A percentile compares a stretch with the other conserved stretches of the same genome.
These are phyloP conservation scores for Cyclina sinensis DNA, from an alignment of 1,140 invertebrate species.

Conservation along the genomic window DNA sequence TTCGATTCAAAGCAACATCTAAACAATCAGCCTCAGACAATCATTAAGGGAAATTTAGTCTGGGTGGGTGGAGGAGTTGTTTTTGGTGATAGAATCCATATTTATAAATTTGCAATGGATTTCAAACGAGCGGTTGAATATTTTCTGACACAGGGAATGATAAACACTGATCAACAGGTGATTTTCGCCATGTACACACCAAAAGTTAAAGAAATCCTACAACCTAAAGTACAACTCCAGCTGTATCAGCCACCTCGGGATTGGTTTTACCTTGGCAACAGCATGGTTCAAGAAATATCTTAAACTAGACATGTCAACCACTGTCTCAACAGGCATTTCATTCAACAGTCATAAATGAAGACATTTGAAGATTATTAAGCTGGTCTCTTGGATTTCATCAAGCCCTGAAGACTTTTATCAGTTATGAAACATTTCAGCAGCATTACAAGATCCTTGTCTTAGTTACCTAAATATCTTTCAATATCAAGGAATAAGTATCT, in stretches of 20 bases:
- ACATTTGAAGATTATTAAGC: too few species aligned
- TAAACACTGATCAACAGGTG: slow-evolving; percentile 82
- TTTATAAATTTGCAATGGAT: slow-evolving; percentile 73
- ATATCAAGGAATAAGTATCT: too few species aligned
- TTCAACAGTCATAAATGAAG: too few species aligned
- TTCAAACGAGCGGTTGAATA: slow-evolving; percentile 76
- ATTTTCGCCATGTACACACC: slow-evolving; percentile 76
- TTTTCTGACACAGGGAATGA: slow-evolving; percentile 73
- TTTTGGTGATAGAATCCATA: slow-evolving; percentile 55
- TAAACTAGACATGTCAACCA: too few species aligned
- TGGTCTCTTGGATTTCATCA: too few species aligned
- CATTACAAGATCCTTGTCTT: too few species aligned
- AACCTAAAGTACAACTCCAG: slow-evolving; percentile 76
- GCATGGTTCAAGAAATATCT: slow-evolving; percentile 30
- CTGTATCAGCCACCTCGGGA: slow-evolving; percentile 63
- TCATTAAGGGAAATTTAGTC: slow-evolving; percentile 70
- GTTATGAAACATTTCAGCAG: too few species aligned
- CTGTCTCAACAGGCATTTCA: too few species aligned
- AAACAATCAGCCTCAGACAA: slow-evolving; percentile 13
- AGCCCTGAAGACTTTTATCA: too few species aligned
- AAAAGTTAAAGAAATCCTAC: slow-evolving; percentile 66
- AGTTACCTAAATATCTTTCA: too few species aligned
- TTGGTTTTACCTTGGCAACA: slow-evolving; percentile 80
- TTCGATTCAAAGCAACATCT: slow-evolving; percentile 50
- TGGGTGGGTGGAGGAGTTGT: slow-evolving; percentile 73